Base-by-base conservation (phyloP, 2,113 vertebrate genomes). In the Epinephelus cyanopodus region DNA sequence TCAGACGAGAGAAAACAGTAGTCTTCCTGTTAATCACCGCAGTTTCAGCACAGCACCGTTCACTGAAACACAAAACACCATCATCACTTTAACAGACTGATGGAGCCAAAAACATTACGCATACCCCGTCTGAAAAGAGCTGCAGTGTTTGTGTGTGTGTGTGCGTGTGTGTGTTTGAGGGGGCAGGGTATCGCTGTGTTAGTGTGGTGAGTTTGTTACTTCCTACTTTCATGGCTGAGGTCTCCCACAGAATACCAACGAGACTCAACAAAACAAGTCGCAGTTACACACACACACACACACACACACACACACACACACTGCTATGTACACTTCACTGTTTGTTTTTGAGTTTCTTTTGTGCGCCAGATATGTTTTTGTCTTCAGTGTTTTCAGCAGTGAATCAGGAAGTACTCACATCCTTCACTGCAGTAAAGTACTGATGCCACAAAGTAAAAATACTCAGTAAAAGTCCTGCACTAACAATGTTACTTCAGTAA, bases 161-260 rank as follows among this genome's bases (percentile, higher is more conserved):
- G 45, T 75, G 66, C 75, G 21, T 42, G 37, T 23, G 48, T 74
- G 71, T 52, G 56, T 63, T 12, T 23, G 25, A 25, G 76, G 47
- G 50, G 81, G 72, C 1, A 57, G 80, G 47, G 62, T 15, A 3
- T 13, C 37, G 1, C n/a, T 15, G 81, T 25, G 33, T 37, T 37
- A 37, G 33, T 37, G 33, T 37, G 33, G 33, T 37, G 5, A 37
- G 37, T 42, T 67, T 77, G 37, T 50, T 61, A 14, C 19, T 68
- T 79, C 67, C 67, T 73, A 52, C 50, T 68, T 80, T 37, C 69
- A 48, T 79, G 77, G 58, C 77, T 66, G 77, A 77, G 61, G 76
- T 80, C 62, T 69, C 45, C 83, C 80, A 70, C 80, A 70, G 81
- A 89, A 89, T 89, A 77, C 73, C 76, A 83, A 74, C 1, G 6